Evolutionary conservation across 2,888 invertebrate species (phyloP).

Genomic region (Troides helena): DNA sequence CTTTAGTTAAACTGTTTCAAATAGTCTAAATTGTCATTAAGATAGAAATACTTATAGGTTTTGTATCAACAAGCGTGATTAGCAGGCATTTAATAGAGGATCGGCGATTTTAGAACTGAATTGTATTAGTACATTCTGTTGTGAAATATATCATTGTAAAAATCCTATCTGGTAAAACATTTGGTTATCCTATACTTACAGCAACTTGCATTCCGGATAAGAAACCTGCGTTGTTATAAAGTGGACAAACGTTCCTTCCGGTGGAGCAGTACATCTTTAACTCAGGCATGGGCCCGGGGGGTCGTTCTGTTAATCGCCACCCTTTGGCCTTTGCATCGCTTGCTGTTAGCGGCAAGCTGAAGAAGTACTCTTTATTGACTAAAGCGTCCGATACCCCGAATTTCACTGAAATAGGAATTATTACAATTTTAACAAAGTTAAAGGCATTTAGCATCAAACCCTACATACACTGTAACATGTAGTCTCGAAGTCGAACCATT

Average conservation of each 20-base stretch:
- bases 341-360: slow-evolving; percentile 63
- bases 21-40: too few relatives aligned
- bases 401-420: slow-evolving; percentile 49
- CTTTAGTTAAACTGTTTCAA: too few relatives aligned
- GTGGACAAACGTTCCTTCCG: slow-evolving; percentile 59
- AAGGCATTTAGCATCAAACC: too few relatives aligned
- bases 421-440: not conserved
- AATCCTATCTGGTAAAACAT: too few relatives aligned
- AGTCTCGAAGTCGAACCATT: too few relatives aligned
- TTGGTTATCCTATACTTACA: slow-evolving; percentile 48
- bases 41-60: too few relatives aligned
- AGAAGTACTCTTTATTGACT: slow-evolving; percentile 69
- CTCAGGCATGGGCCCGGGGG: slow-evolving; percentile 58
- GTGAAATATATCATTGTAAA: too few relatives aligned
- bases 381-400: slow-evolving; percentile 73
- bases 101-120: too few relatives aligned
- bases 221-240: slow-evolving; percentile 68
- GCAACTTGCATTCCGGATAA: slow-evolving; percentile 69
- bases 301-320: slow-evolving; percentile 61
- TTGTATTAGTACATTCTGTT: too few relatives aligned
- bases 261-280: slow-evolving; percentile 67
- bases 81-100: too few relatives aligned
- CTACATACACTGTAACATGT: too few relatives aligned
- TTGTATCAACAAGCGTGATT: too few relatives aligned
- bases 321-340: slow-evolving; percentile 59